These are phyloP conservation scores for Volucella zonaria DNA, from an alignment of 2,888 invertebrate genomes.

Conservation along the genomic window DNA sequence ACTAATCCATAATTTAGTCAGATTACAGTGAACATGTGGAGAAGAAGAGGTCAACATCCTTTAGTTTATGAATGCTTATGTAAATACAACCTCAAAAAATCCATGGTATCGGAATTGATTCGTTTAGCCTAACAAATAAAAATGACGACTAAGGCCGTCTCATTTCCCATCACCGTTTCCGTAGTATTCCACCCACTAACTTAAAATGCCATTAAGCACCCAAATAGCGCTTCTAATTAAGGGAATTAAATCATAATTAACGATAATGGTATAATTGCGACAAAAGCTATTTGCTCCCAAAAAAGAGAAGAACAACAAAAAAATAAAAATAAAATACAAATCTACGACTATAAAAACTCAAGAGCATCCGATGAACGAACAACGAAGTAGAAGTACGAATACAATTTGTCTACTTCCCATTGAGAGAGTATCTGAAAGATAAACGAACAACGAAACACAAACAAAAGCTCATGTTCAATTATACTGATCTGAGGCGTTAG, in stretches of 20 bases:
- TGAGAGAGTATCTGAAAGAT: conserved; percentile 19
- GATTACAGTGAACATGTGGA: too few species aligned
- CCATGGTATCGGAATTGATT: too few species aligned
- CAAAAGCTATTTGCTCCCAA: conserved; percentile 12
- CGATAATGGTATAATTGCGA: conserved; percentile 28
- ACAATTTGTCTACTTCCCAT: conserved; percentile 31
- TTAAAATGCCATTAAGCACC: background rate
- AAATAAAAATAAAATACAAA: too few species aligned
- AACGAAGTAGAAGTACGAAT: background rate
- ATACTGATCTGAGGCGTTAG: conserved; percentile 14
- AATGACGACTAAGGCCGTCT: background rate
- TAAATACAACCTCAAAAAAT: too few species aligned
- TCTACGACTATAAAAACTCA: background rate
- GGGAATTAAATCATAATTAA: conserved; percentile 36
- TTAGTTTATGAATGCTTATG: too few species aligned
- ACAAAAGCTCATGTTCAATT: conserved; percentile 28
- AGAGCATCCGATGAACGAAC: background rate
- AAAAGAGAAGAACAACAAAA: background rate
- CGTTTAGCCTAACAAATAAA: background rate
- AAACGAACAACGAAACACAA: conserved; percentile 24
- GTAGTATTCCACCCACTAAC: background rate
- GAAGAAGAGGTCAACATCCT: too few species aligned
- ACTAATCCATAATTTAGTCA: too few species aligned
- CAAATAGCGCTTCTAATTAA: conserved; percentile 22
- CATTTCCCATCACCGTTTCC: background rate